A percentile compares a stretch with the other conserved stretches of the same genome.
Conservation (phyloP, 2,113 vertebrate species). For the Nothobranchius furzeri region DNA sequence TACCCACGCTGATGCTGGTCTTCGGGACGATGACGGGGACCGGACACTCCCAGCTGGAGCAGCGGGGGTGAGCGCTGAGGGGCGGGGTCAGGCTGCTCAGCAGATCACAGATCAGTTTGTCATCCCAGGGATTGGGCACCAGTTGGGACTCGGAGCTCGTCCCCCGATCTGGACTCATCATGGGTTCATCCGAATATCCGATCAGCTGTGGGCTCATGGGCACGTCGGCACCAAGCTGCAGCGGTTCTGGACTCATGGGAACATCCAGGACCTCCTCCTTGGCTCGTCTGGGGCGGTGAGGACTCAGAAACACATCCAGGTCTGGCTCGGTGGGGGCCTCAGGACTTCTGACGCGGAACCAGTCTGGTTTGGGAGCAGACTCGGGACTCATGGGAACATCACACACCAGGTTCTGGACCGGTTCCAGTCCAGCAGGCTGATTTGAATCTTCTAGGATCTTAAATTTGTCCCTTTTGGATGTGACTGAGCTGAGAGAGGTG, state of each 20-base stretch:
- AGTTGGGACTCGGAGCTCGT: conserved; percentile 39
- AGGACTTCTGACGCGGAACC: conserved; percentile 37
- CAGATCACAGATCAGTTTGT: conserved; percentile 76
- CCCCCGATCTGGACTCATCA: conserved; percentile 35
- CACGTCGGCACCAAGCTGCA: conserved; percentile 19
- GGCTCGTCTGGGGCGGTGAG: not conserved
- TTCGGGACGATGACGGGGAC: conserved; percentile 83
- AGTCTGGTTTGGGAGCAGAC: conserved; percentile 5
- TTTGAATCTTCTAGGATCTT: conserved; percentile 31
- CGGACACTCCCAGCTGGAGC: conserved; percentile 75
- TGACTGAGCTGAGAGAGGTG: not conserved
- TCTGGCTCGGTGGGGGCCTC: not conserved
- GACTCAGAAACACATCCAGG: conserved; percentile 62
- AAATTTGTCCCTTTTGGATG: not conserved
- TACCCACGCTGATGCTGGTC: conserved; percentile 83
- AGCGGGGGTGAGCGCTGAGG: conserved; percentile 75
- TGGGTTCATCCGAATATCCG: conserved; percentile 1
- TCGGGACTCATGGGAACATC: conserved; percentile 63
- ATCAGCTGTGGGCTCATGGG: conserved; percentile 54
- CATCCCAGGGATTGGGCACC: conserved; percentile 89
- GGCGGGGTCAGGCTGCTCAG: conserved; percentile 79
- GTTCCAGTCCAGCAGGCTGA: conserved; percentile 6
- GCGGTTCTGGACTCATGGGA: conserved; percentile 47
- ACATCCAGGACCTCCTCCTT: conserved; percentile 12
- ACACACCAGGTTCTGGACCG: not conserved